These are phyloP conservation scores for Gopherus flavomarginatus DNA, from an alignment of 2,113 vertebrate species.

Conservation along the genomic window DNA sequence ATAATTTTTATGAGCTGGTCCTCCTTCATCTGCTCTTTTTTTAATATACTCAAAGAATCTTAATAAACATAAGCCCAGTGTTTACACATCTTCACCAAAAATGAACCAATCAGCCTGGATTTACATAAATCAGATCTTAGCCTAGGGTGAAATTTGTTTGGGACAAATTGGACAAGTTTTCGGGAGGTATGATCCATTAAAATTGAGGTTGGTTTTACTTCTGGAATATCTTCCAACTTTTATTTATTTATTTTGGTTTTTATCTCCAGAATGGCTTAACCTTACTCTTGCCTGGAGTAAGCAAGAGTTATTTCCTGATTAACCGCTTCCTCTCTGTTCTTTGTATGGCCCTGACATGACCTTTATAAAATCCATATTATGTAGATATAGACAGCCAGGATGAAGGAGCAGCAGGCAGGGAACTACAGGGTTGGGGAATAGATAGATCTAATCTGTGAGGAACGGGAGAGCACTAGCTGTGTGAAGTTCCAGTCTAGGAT, in stretches of 20 bases:
- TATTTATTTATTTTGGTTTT: not conserved
- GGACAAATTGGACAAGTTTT: not conserved
- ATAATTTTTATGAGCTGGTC: not conserved
- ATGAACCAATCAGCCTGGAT: not conserved
- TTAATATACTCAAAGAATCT: not conserved
- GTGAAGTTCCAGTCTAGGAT: not conserved
- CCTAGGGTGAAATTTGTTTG: not conserved
- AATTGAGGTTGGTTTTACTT: not conserved
- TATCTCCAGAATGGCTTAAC: not conserved
- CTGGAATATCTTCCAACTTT: not conserved
- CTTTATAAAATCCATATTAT: not conserved
- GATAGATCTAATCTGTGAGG: not conserved
- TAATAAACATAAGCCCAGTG: not conserved
- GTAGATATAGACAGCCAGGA: too few species aligned
- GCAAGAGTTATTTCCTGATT: not conserved
- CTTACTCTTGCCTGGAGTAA: not conserved
- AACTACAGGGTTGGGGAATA: not conserved
- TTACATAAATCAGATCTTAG: not conserved
- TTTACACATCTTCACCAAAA: not conserved
- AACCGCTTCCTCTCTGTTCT: not conserved
- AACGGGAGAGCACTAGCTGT: not conserved
- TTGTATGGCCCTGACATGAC: not conserved
- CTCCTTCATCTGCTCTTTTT: not conserved
- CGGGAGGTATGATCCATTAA: not conserved
- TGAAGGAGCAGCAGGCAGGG: not conserved